Conservation (phyloP, 2,113 vertebrate species). For the Oxyura jamaicensis region DNA sequence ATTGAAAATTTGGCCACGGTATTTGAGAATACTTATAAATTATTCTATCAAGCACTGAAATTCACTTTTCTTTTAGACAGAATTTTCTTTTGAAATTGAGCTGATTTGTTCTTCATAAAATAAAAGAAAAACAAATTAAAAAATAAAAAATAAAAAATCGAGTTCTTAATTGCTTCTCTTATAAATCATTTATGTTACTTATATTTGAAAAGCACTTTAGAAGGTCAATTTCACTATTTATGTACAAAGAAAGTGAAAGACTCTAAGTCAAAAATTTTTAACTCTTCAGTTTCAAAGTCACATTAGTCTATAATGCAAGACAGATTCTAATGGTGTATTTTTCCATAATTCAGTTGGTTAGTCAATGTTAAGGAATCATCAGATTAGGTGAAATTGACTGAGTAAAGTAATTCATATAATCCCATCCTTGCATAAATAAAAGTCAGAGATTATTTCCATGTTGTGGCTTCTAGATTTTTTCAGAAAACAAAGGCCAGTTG, state of each 20-base stretch:
- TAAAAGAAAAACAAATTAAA: neutral
- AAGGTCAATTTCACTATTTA: neutral
- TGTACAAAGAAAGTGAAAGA: neutral
- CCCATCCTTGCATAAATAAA: neutral
- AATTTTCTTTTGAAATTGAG: neutral
- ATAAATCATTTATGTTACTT: neutral
- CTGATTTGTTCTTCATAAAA: neutral
- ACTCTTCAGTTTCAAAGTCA: neutral
- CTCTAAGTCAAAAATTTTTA: neutral
- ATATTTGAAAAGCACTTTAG: neutral
- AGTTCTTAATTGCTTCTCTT: neutral
- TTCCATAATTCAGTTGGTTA: neutral
- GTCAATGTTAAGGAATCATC: neutral
- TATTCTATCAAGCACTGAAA: neutral
- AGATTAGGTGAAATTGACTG: neutral
- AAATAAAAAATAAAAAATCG: too few relatives aligned
- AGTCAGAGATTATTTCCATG: neutral
- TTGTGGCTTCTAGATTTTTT: neutral
- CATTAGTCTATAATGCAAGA: neutral
- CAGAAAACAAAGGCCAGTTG: too few relatives aligned
- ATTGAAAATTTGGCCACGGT: neutral
- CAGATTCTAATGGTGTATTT: neutral
- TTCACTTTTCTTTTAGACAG: neutral
- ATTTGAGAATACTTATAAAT: neutral
- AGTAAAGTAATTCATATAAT: neutral